phyloP scores from a whole-genome alignment of 2,888 invertebrate genomes.

The Carterocephalus palaemon region DNA sequence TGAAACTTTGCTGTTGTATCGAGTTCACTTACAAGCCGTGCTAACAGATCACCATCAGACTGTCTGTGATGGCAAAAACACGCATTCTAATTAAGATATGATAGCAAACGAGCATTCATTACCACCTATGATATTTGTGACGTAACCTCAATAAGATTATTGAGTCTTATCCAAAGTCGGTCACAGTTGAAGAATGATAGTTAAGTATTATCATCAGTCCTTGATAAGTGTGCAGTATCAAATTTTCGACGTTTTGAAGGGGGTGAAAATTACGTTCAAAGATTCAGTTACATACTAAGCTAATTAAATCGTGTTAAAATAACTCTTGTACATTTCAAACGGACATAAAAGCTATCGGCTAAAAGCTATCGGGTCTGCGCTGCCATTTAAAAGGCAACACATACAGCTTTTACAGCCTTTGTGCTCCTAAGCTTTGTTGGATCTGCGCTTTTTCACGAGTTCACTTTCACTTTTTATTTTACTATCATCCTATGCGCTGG shows the following conservation, averaged over 20 bases:
- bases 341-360: constrained; percentile 4
- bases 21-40: neutral
- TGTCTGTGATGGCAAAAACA: neutral
- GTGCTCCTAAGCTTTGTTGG: constrained; percentile 46
- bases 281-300: no score
- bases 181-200: no score
- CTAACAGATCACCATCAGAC: constrained; percentile 2
- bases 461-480: constrained; percentile 11
- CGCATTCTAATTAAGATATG: no score
- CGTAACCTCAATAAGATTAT: no score
- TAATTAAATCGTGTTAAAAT: no score
- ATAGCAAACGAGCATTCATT: no score
- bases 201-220: no score
- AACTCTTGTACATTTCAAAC: neutral
- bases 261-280: no score
- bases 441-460: constrained; percentile 29
- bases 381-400: constrained; percentile 51
- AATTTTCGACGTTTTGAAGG: no score
- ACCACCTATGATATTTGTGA: no score
- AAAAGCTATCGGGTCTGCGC: constrained; percentile 41
- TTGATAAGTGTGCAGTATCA: no score
- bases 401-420: constrained; percentile 51
- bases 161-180: no score
- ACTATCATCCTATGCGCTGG: neutral
- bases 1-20: constrained; percentile 34